Evolutionary conservation across 2,888 invertebrate genomes (phyloP).

Genomic region (Luffia ferchaultella): DNA sequence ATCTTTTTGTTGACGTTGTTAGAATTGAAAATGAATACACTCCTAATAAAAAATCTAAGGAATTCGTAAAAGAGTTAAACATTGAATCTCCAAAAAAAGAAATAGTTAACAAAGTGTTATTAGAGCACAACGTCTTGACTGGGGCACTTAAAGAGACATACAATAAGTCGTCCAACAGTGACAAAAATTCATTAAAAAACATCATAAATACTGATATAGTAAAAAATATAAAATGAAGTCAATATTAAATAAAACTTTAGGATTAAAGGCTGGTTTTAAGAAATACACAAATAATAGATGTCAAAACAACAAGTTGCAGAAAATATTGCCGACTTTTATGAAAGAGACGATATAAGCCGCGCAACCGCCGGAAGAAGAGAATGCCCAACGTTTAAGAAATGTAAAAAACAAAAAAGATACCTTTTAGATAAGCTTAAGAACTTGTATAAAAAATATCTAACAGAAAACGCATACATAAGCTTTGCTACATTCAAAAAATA

Average conservation of each 20-base stretch:
- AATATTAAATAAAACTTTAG: not conserved
- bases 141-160: not conserved
- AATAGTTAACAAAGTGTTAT: not conserved
- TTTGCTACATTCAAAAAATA: not conserved
- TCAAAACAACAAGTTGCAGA: too few relatives aligned
- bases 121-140: not conserved
- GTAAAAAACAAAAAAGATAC: not conserved
- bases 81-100: too few relatives aligned
- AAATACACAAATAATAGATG: not conserved
- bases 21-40: too few relatives aligned
- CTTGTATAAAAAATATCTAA: not conserved
- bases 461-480: not conserved
- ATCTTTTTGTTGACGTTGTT: too few relatives aligned
- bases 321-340: not conserved
- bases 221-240: not conserved
- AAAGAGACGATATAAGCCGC: not conserved
- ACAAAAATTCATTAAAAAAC: not conserved
- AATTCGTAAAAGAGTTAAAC: too few relatives aligned
- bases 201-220: not conserved
- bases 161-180: not conserved
- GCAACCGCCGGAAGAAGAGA: not conserved
- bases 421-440: not conserved
- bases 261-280: not conserved
- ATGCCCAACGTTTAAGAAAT: not conserved
- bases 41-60: too few relatives aligned